phyloP scores from a whole-genome alignment of 1,140 invertebrate species.

The Rhysida immarginata region DNA sequence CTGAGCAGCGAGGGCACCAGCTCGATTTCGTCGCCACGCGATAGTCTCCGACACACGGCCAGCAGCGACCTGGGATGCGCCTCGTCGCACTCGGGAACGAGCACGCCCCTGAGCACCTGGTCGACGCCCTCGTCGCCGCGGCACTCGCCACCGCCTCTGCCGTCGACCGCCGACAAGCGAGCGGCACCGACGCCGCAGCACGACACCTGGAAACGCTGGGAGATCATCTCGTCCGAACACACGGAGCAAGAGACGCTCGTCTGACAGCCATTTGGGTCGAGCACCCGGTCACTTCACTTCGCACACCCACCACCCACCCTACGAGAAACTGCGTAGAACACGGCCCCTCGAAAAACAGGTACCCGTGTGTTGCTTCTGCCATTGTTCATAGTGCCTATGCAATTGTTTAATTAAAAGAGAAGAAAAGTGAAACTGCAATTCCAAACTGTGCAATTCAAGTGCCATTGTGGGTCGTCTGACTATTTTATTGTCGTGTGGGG shows the following conservation, averaged over 20 bases:
- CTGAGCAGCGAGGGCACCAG: slow-evolving; percentile 2
- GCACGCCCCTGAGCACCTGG: slow-evolving; percentile 17
- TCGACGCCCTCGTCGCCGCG: slow-evolving; percentile 21
- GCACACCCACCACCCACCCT: no score
- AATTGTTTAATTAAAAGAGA: no score
- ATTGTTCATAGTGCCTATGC: no score
- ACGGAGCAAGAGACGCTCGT: slow-evolving; percentile 12
- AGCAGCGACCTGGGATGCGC: slow-evolving; percentile 42
- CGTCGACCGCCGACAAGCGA: slow-evolving; percentile 29
- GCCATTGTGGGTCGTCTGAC: no score
- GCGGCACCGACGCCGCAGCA: slow-evolving; percentile 17
- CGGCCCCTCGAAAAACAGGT: no score
- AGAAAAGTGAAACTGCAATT: no score
- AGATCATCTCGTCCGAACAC: slow-evolving; percentile 58
- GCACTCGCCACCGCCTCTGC: slow-evolving; percentile 23
- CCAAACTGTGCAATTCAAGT: no score
- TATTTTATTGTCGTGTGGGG: no score
- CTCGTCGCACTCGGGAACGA: slow-evolving; percentile 28
- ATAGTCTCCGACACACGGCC: slow-evolving; percentile 23
- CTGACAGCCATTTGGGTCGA: no score
- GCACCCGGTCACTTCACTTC: no score
- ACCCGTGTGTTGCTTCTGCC: no score
- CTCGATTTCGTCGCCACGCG: slow-evolving; percentile 6
- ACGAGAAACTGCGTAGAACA: no score
- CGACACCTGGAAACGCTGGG: slow-evolving; percentile 53